Evolutionary conservation across 2,888 invertebrate species (phyloP).

Genomic region (Morpho helenor): DNA sequence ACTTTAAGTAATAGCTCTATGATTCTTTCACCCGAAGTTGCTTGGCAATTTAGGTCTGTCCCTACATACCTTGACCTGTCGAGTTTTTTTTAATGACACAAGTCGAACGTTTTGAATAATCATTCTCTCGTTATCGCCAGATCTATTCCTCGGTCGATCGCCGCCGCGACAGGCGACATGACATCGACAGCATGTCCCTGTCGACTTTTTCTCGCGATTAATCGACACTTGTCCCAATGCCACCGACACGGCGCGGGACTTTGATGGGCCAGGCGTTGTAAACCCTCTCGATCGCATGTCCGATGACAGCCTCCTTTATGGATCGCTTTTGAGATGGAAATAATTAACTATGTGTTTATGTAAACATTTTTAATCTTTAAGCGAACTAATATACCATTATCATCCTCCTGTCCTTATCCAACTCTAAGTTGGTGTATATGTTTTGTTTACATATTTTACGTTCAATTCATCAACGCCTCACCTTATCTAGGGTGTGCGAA

Average conservation of each 20-base stretch:
- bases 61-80: slow-evolving; percentile 13
- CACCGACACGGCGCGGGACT: slow-evolving; percentile 38
- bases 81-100: slow-evolving; percentile 22
- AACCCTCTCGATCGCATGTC: slow-evolving; percentile 29
- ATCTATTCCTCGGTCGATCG: slow-evolving; percentile 52
- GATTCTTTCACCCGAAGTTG: no score
- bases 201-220: slow-evolving; percentile 59
- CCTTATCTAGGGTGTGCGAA: no score
- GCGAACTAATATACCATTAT: no score
- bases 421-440: no score
- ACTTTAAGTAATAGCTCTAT: no score
- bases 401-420: no score
- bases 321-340: slow-evolving; percentile 28
- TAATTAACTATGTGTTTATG: slow-evolving; percentile 15
- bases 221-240: slow-evolving; percentile 55
- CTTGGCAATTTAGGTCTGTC: slow-evolving; percentile 2
- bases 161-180: slow-evolving; percentile 42
- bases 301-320: slow-evolving; percentile 35
- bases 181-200: slow-evolving; percentile 58
- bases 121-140: slow-evolving; percentile 56
- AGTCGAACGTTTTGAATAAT: slow-evolving; percentile 46
- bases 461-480: no score
- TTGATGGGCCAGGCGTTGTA: slow-evolving; percentile 39
- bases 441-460: no score
- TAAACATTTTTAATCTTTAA: not conserved